Conservation (phyloP, 1,140 invertebrate genomes). For the Aphidius gifuensis region DNA sequence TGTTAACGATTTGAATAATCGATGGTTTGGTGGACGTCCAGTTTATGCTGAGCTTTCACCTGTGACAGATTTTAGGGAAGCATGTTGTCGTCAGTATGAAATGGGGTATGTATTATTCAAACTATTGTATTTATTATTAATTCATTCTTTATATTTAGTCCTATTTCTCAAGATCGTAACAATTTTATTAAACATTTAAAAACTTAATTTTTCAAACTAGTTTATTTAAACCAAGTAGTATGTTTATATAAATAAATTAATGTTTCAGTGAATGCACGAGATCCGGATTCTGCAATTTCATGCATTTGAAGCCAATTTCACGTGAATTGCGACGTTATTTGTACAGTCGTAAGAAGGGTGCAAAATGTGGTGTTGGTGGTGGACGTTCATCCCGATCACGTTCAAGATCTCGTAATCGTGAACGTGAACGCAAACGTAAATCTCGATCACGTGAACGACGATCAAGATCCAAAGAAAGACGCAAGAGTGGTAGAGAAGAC, state of each 20-base stretch:
- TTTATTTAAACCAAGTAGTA: background rate
- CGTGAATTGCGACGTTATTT: constrained; percentile 80
- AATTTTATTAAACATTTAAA: background rate
- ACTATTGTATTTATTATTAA: background rate
- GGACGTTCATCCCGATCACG: constrained; percentile 50
- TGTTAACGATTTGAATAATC: constrained; percentile 93
- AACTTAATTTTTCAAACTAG: background rate
- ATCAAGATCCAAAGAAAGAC: constrained; percentile 46
- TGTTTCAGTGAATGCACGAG: constrained; percentile 83
- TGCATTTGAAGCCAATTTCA: constrained; percentile 98
- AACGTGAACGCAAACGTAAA: constrained; percentile 46
- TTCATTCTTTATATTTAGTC: background rate
- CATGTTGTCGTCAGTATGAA: constrained; percentile 98
- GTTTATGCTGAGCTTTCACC: constrained; percentile 97
- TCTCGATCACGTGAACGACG: constrained; percentile 52
- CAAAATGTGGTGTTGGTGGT: constrained; percentile 48
- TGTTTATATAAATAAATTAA: constrained; percentile 12
- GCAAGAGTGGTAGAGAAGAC: constrained; percentile 41
- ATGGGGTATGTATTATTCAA: constrained; percentile 69
- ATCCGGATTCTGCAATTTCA: constrained; percentile 99
- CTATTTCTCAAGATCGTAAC: background rate
- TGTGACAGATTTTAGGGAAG: constrained; percentile 98
- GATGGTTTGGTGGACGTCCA: constrained; percentile 98
- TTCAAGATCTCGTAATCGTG: constrained; percentile 44
- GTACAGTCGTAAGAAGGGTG: constrained; percentile 49